These are phyloP conservation scores for Phallusia fumigata DNA, from an alignment of 23 tunicate species.

Conservation along the genomic window DNA sequence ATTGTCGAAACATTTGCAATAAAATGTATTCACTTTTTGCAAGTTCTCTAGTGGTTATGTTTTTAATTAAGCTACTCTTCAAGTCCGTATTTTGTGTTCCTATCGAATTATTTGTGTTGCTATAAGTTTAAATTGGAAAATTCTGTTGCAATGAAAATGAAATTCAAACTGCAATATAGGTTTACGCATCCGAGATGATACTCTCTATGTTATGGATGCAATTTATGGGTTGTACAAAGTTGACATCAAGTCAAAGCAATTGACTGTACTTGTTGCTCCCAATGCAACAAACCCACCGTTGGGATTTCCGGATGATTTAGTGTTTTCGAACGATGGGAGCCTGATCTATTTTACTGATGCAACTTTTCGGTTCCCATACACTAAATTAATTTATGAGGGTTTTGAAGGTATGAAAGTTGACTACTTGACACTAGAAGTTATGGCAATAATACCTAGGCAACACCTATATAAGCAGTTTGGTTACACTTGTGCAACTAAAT, in stretches of 20 bases:
- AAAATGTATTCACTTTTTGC: too few species aligned
- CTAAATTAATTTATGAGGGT: conserved; percentile 5
- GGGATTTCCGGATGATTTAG: conserved; percentile 66
- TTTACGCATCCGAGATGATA: conserved; percentile 25
- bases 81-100: too few species aligned
- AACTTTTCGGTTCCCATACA: conserved; percentile 18
- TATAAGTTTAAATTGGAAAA: not conserved
- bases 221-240: conserved; percentile 46
- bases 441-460: too few species aligned
- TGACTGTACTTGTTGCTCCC: conserved; percentile 22
- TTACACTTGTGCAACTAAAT: too few species aligned
- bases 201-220: conserved; percentile 64
- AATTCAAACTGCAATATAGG: conserved; percentile 27
- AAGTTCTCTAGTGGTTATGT: too few species aligned
- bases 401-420: conserved; percentile 37
- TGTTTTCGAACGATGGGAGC: conserved; percentile 28
- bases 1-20: too few species aligned
- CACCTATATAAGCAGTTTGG: too few species aligned
- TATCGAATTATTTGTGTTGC: not conserved
- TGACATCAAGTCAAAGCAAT: conserved; percentile 13
- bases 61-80: too few species aligned
- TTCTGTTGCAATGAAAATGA: not conserved
- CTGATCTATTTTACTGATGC: conserved; percentile 58
- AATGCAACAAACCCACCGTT: conserved; percentile 34
- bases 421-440: not conserved